Percentiles rank a stretch among this genome's conserved stretches.
These are phyloP conservation scores for Mus caroli DNA, from an alignment of 2,797 vertebrate genomes.

Conservation along the genomic window DNA sequence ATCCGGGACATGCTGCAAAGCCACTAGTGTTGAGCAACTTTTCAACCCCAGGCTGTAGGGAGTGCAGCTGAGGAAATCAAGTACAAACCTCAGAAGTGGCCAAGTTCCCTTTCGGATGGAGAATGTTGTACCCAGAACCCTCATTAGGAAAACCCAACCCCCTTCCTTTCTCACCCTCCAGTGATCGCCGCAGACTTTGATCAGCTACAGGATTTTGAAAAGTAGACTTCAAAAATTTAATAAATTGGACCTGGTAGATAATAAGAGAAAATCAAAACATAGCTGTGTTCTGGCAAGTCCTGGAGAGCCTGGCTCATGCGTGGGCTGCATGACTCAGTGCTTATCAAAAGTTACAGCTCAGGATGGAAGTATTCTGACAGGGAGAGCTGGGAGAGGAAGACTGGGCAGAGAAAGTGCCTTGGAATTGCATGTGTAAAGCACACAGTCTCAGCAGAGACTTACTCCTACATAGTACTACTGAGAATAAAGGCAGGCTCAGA, in stretches of 20 bases:
- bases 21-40: not conserved
- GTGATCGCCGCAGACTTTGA: not conserved
- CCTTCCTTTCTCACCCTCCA: not conserved
- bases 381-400: not conserved
- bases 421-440: not conserved
- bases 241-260: constrained; percentile 1
- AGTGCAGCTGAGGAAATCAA: not conserved
- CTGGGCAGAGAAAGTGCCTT: not conserved
- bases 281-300: not conserved
- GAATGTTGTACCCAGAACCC: not conserved
- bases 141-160: not conserved
- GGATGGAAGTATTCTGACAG: not conserved
- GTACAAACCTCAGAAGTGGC: not conserved
- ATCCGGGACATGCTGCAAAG: not conserved
- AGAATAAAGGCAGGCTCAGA: not conserved
- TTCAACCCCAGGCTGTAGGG: not conserved
- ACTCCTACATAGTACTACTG: not conserved
- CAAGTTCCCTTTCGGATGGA: not conserved
- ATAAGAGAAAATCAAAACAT: constrained; percentile 35
- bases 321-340: not conserved
- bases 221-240: not conserved
- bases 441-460: not conserved
- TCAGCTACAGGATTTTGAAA: not conserved
- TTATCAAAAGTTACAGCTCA: not conserved
- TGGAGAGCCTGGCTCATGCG: not conserved